phyloP scores from a whole-genome alignment of 2,113 vertebrate species.

The Eleginops maclovinus region DNA sequence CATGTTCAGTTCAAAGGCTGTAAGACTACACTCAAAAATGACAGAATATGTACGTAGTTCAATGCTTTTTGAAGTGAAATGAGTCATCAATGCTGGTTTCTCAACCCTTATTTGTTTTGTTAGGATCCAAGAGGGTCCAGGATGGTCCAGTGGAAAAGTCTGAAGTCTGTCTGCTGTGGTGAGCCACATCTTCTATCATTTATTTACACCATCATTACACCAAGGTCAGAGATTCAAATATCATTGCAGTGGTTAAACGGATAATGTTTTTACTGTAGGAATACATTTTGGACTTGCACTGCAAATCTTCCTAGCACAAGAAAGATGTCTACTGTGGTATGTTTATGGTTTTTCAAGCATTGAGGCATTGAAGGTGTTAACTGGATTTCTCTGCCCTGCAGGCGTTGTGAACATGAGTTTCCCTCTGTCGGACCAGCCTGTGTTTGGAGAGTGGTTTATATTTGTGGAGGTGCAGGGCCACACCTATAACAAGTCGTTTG shows the following conservation, averaged over 20 bases:
- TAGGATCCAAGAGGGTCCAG: conserved; percentile 93
- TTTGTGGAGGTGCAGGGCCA: conserved; percentile 92
- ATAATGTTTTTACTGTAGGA: neutral
- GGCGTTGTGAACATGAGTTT: conserved; percentile 92
- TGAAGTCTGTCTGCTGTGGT: conserved; percentile 91
- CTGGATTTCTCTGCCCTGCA: conserved; percentile 65
- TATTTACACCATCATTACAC: neutral
- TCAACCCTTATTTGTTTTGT: conserved; percentile 6
- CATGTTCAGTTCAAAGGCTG: conserved; percentile 32
- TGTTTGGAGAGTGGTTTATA: conserved; percentile 92
- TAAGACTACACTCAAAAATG: too few species aligned
- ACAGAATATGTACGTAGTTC: neutral
- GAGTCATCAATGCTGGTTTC: neutral
- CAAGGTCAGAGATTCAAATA: neutral
- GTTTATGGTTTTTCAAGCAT: neutral
- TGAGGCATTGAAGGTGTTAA: neutral
- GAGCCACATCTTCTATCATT: conserved; percentile 47
- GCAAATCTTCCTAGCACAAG: too few species aligned
- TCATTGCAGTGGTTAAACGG: neutral
- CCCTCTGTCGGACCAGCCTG: conserved; percentile 93
- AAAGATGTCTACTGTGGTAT: neutral
- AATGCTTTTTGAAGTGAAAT: neutral
- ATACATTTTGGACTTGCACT: neutral
- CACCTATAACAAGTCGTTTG: conserved; percentile 92
- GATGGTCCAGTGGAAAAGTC: conserved; percentile 90